Conservation (phyloP, 2,888 invertebrate genomes). For the Bombyx huttoni region DNA sequence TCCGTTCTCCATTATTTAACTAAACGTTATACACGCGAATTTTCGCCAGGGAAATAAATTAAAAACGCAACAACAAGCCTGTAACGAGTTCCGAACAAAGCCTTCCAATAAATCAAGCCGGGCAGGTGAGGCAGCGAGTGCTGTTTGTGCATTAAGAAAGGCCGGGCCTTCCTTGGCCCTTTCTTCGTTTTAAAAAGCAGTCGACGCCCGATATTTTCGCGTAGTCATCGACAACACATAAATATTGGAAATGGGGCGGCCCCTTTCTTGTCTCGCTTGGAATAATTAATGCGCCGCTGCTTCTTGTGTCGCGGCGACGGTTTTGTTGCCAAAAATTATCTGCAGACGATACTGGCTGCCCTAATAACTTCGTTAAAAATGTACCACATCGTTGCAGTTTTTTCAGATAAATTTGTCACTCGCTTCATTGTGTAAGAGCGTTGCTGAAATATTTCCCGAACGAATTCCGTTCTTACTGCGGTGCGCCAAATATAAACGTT, state of each 20-base stretch:
- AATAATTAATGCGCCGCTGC: conserved; percentile 67
- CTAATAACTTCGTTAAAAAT: neutral
- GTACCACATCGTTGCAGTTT: neutral
- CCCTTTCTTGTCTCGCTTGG: conserved; percentile 66
- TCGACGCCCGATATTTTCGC: conserved; percentile 68
- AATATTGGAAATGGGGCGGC: conserved; percentile 71
- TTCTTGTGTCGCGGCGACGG: conserved; percentile 54
- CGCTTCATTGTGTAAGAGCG: neutral
- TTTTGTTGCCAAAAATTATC: conserved; percentile 59
- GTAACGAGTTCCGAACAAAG: conserved; percentile 68
- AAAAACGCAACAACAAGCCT: conserved; percentile 72
- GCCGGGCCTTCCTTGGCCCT: conserved; percentile 66
- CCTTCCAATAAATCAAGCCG: conserved; percentile 65
- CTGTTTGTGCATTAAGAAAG: conserved; percentile 70
- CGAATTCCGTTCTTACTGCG: too few relatives aligned
- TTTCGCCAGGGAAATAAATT: conserved; percentile 65
- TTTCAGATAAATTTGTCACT: neutral
- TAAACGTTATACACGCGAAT: conserved; percentile 61
- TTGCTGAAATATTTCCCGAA: neutral
- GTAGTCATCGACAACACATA: conserved; percentile 73
- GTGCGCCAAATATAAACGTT: too few relatives aligned
- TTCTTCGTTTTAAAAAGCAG: conserved; percentile 73
- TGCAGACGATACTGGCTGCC: neutral
- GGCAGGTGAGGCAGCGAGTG: conserved; percentile 61
- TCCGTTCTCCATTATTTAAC: conserved; percentile 38